Percentiles rank a stretch among this genome's conserved stretches.
Evolutionary conservation across 2,113 vertebrate species (phyloP).

Genomic region (Alligator mississippiensis): DNA sequence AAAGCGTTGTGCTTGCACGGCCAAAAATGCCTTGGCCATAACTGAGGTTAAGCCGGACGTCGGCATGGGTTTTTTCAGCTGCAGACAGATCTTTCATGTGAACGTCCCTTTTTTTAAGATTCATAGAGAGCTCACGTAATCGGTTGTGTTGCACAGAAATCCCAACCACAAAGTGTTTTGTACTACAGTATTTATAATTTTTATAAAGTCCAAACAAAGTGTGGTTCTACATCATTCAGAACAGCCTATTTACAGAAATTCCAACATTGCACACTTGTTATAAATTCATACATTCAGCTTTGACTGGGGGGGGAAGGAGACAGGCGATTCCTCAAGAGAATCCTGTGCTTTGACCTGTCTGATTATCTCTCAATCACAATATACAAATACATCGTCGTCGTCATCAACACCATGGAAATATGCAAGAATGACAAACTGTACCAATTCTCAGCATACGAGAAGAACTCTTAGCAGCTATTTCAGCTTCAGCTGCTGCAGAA

Average conservation of each 20-base stretch:
- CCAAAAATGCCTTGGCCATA: rapidly evolving
- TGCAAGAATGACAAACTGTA: constrained; percentile 67
- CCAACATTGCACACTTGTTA: constrained; percentile 64
- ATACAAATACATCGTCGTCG: constrained; percentile 69
- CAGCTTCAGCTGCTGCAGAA: constrained; percentile 40
- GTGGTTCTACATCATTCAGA: constrained; percentile 69
- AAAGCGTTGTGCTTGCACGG: background rate
- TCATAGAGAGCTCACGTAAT: background rate
- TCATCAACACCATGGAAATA: constrained; percentile 69
- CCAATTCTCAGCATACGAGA: constrained; percentile 57
- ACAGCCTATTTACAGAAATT: constrained; percentile 69
- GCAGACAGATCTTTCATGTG: background rate
- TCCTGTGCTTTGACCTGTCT: constrained; percentile 48
- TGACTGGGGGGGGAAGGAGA: constrained; percentile 29
- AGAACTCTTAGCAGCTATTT: constrained; percentile 44
- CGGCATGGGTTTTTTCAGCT: background rate
- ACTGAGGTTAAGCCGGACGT: background rate
- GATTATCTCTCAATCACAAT: constrained; percentile 72
- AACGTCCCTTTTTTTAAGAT: background rate
- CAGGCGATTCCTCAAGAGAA: constrained; percentile 31
- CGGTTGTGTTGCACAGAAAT: constrained; percentile 36
- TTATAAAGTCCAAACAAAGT: constrained; percentile 76
- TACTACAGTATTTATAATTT: constrained; percentile 61
- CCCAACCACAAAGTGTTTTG: constrained; percentile 14
- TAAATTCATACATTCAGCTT: constrained; percentile 76